Conservation (phyloP, 2,113 vertebrate species). For the Heteronetta atricapilla region DNA sequence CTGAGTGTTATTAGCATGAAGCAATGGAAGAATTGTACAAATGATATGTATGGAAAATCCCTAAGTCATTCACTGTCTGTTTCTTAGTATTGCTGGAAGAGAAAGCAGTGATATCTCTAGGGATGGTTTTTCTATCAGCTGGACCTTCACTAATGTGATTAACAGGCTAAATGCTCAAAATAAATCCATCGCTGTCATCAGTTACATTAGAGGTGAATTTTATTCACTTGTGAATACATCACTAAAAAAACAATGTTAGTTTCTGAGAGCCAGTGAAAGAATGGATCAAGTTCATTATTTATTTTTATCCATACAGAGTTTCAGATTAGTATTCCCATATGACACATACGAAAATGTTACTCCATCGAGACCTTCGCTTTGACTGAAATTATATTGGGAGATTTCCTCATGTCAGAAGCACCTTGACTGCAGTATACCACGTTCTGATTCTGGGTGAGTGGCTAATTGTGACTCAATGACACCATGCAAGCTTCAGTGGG, state of each 20-base stretch:
- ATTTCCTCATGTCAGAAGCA: background rate
- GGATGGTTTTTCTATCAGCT: constrained; percentile 20
- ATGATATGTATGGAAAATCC: constrained; percentile 18
- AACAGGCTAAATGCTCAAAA: constrained; percentile 30
- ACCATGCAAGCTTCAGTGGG: background rate
- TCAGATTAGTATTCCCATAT: background rate
- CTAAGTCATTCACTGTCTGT: background rate
- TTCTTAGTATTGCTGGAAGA: constrained; percentile 12
- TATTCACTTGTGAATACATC: background rate
- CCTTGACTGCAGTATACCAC: background rate
- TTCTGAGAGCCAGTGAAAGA: constrained; percentile 1
- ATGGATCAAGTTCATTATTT: background rate
- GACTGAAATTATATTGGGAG: background rate
- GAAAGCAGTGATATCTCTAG: background rate
- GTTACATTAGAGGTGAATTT: background rate
- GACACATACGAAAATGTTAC: accelerated
- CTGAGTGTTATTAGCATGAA: constrained; percentile 28
- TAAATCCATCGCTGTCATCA: constrained; percentile 15
- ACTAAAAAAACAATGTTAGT: background rate
- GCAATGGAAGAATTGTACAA: constrained; percentile 39
- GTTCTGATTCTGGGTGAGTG: background rate
- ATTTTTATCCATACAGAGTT: background rate
- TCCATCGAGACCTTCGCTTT: background rate
- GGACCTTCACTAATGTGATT: constrained; percentile 31
- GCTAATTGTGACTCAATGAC: background rate